These are phyloP conservation scores for Oreochromis aureus DNA, from an alignment of 2,113 vertebrate species.

Conservation along the genomic window DNA sequence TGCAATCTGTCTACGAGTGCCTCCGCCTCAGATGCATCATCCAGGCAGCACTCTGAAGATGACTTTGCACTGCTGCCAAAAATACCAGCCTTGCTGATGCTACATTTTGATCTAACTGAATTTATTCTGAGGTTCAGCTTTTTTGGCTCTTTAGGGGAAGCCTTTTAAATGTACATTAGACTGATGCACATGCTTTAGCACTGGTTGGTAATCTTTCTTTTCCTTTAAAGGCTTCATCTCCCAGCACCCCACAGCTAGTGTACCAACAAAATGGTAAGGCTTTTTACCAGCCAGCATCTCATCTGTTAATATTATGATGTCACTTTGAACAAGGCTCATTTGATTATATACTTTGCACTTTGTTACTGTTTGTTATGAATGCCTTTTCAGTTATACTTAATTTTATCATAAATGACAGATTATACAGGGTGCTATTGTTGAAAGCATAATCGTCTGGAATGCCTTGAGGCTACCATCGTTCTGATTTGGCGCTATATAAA, in stretches of 20 bases:
- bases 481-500: neutral
- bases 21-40: neutral
- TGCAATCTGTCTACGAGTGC: neutral
- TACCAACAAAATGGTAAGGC: conserved; percentile 93
- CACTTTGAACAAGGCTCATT: neutral
- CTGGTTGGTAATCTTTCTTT: neutral
- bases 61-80: conserved; percentile 24
- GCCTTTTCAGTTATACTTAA: neutral
- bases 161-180: neutral
- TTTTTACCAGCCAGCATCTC: neutral
- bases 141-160: neutral
- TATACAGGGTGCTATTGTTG: neutral
- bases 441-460: neutral
- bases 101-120: conserved; percentile 14
- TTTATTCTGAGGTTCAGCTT: conserved; percentile 3
- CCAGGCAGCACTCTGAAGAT: conserved; percentile 16
- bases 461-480: neutral
- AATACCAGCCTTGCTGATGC: conserved; percentile 19
- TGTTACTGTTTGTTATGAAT: neutral
- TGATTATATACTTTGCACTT: neutral
- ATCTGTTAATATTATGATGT: neutral
- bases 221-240: conserved; percentile 63
- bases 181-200: neutral
- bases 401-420: neutral
- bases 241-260: conserved; percentile 75